A percentile compares a stretch with the other conserved stretches of the same genome.
Evolutionary conservation across 64 coral and sea anemone genomes (phyloP).

Genomic region (Platygyra sinensis): DNA sequence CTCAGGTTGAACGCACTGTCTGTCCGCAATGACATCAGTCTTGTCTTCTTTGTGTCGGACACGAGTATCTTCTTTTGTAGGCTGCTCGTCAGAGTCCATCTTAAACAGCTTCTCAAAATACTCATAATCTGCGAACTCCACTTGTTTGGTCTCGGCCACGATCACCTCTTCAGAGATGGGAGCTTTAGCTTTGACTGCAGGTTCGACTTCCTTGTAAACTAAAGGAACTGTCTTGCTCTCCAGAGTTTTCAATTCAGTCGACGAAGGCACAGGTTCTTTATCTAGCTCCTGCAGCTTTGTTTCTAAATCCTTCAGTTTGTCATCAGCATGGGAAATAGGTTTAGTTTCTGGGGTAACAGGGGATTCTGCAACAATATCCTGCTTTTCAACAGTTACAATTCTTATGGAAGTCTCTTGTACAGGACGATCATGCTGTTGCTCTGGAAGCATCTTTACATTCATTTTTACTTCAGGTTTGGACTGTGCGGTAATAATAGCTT

Average conservation of each 20-base stretch:
- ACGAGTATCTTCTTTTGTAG: neutral
- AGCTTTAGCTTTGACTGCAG: neutral
- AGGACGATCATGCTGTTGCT: neutral
- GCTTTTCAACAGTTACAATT: neutral
- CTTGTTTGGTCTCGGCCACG: constrained; percentile 1
- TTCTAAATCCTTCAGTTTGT: constrained; percentile 14
- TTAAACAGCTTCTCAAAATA: neutral
- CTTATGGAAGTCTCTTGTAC: neutral
- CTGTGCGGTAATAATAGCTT: neutral
- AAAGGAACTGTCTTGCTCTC: neutral
- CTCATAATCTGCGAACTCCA: neutral
- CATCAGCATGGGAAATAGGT: neutral
- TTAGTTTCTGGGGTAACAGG: constrained; percentile 28
- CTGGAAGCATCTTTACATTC: neutral
- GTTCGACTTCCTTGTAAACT: neutral
- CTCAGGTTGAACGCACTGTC: neutral
- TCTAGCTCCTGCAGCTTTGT: constrained; percentile 8
- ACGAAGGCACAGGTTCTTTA: neutral
- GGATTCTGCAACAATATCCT: neutral
- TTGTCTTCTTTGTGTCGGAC: no score
- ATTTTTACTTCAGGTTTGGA: neutral
- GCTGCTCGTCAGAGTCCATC: neutral
- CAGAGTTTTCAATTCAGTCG: neutral
- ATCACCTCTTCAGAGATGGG: neutral
- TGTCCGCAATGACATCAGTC: neutral